phyloP scores from a whole-genome alignment of 2,888 invertebrate genomes.

The Cyrtodaria siliqua region DNA sequence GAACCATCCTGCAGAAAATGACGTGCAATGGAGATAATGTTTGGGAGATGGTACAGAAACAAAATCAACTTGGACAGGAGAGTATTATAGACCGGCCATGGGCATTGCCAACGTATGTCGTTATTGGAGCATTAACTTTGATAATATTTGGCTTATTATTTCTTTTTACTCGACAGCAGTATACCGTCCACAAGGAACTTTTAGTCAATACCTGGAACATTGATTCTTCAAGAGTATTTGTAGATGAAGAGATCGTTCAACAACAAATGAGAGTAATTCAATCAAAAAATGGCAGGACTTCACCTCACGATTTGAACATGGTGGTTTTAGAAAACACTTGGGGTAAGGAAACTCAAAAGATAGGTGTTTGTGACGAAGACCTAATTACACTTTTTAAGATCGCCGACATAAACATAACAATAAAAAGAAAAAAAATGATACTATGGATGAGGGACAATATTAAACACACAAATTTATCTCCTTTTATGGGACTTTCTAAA shows the following conservation, averaged over 20 bases:
- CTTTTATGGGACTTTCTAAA: constrained; percentile 80
- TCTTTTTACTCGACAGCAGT: constrained; percentile 68
- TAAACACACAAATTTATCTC: constrained; percentile 75
- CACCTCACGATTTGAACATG: neutral
- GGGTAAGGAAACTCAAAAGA: constrained; percentile 6
- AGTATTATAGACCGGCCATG: constrained; percentile 63
- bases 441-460: constrained; percentile 77
- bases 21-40: constrained; percentile 73
- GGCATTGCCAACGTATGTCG: constrained; percentile 63
- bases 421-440: constrained; percentile 65
- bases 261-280: neutral
- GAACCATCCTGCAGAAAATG: constrained; percentile 68
- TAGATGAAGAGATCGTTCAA: constrained; percentile 68
- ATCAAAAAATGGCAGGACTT: neutral
- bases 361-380: constrained; percentile 20
- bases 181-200: constrained; percentile 69
- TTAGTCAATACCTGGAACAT: constrained; percentile 77
- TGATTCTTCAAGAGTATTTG: constrained; percentile 75
- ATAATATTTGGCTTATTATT: constrained; percentile 46
- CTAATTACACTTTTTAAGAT: constrained; percentile 26
- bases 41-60: constrained; percentile 66
- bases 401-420: constrained; percentile 5
- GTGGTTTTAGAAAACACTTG: constrained; percentile 25
- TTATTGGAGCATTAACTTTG: constrained; percentile 60
- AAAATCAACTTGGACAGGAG: constrained; percentile 63